Percentiles rank a stretch among this genome's conserved stretches.
phyloP scores from a whole-genome alignment of 2,888 invertebrate genomes.

The Tenthredo notha region DNA sequence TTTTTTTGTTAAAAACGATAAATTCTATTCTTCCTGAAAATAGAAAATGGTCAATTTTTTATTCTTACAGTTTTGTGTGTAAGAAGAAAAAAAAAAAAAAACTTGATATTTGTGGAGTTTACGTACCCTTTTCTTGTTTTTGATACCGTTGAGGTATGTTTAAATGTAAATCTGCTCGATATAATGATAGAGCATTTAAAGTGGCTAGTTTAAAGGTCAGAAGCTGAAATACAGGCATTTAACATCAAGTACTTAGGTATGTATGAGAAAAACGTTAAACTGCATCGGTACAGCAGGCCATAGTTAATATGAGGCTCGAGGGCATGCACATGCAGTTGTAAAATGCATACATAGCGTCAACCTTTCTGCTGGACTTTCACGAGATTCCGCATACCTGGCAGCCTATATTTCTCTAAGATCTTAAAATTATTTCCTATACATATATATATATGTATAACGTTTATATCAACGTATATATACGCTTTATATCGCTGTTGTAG shows the following conservation, averaged over 20 bases:
- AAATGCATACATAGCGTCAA: neutral
- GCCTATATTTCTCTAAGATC: neutral
- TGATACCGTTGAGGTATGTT: neutral
- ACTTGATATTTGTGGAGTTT: neutral
- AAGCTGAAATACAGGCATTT: neutral
- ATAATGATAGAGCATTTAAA: conserved; percentile 22
- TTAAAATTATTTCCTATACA: neutral
- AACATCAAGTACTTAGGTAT: conserved; percentile 2
- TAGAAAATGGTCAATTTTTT: neutral
- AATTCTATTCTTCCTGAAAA: neutral
- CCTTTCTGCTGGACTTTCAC: conserved; percentile 24
- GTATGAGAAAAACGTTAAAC: conserved; percentile 16
- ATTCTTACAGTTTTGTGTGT: neutral
- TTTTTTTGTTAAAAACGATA: neutral
- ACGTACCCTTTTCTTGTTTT: neutral
- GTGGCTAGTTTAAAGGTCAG: conserved; percentile 23
- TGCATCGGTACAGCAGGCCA: neutral
- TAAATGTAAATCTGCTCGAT: conserved; percentile 14
- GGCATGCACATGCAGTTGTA: conserved; percentile 18
- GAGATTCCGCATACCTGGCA: conserved; percentile 3
- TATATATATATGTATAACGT: too few species aligned
- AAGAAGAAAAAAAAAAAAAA: neutral
- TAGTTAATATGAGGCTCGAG: conserved; percentile 1
- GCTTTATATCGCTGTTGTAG: neutral
- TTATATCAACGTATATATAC: neutral